Evolutionary conservation across 2,113 vertebrate genomes (phyloP).

Genomic region (Gallinago paraguaiae): DNA sequence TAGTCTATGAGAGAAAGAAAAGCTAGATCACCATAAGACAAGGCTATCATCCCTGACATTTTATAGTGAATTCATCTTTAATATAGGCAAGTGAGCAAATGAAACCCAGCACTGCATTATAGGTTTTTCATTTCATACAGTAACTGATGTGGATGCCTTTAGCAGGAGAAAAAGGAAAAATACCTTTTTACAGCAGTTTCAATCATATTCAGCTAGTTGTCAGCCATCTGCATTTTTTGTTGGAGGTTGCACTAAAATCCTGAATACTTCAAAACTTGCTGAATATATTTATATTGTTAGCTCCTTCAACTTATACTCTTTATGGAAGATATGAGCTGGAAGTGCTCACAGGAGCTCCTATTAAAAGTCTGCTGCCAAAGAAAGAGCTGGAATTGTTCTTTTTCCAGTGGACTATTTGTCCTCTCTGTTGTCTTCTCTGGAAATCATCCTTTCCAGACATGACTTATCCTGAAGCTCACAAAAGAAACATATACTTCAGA

Average conservation of each 20-base stretch:
- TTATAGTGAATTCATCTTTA: constrained; percentile 4
- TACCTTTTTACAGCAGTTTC: background rate
- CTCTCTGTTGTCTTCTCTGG: background rate
- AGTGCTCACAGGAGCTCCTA: background rate
- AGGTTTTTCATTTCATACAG: background rate
- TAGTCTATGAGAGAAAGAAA: background rate
- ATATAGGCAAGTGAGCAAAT: background rate
- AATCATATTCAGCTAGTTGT: background rate
- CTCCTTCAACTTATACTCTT: background rate
- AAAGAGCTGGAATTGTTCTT: background rate
- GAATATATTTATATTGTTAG: background rate
- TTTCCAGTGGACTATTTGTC: background rate
- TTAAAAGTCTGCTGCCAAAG: background rate
- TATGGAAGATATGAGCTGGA: background rate
- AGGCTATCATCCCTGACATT: background rate
- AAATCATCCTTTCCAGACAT: background rate
- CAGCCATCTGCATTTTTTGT: background rate
- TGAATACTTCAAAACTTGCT: background rate
- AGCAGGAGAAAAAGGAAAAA: background rate
- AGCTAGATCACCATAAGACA: background rate
- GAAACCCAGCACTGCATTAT: background rate
- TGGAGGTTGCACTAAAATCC: background rate
- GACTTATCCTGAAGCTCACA: background rate
- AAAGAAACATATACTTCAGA: background rate
- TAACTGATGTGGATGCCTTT: background rate